A percentile compares a stretch with the other conserved stretches of the same genome.
Conservation (phyloP, 92 coral and sea anemone species). For the Diadumene lineata region DNA sequence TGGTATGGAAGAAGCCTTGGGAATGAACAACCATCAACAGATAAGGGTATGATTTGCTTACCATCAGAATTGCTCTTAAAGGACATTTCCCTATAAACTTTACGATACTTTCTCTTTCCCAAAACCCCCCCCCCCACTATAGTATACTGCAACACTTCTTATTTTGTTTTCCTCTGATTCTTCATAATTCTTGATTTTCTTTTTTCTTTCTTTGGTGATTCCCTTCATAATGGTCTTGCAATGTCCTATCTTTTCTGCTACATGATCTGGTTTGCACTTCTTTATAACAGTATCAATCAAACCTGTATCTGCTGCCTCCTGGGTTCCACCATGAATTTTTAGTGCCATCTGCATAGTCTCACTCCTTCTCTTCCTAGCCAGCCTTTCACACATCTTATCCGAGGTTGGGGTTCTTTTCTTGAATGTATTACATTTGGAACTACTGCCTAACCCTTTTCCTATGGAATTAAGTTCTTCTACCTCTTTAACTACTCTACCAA, state of each 20-base stretch:
- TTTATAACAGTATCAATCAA: slow-evolving; percentile 17
- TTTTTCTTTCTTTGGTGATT: slow-evolving; percentile 3
- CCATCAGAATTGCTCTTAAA: slow-evolving; percentile 7
- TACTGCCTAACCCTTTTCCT: slow-evolving; percentile 14
- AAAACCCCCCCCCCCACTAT: slow-evolving; percentile 34
- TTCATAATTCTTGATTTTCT: slow-evolving; percentile 10
- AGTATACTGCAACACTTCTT: slow-evolving; percentile 25
- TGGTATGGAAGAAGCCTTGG: slow-evolving; percentile 29
- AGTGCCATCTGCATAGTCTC: slow-evolving; percentile 20
- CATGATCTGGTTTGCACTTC: slow-evolving; percentile 5
- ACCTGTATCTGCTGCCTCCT: slow-evolving; percentile 11
- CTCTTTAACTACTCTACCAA: slow-evolving; percentile 21
- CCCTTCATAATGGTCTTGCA: slow-evolving; percentile 7
- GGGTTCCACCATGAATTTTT: slow-evolving; percentile 23
- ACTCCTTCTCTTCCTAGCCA: slow-evolving; percentile 15
- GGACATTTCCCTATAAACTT: not conserved
- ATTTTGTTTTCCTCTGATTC: slow-evolving; percentile 21
- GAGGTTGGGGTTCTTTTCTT: slow-evolving; percentile 10
- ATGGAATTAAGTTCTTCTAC: slow-evolving; percentile 8
- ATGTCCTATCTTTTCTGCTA: slow-evolving; percentile 4
- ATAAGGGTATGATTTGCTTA: slow-evolving; percentile 27
- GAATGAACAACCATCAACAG: slow-evolving; percentile 20
- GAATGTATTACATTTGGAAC: not conserved
- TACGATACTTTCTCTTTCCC: too few relatives aligned
- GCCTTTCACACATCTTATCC: slow-evolving; percentile 5